phyloP scores from a whole-genome alignment of 2,888 invertebrate species.

The Drosophila formosana region DNA sequence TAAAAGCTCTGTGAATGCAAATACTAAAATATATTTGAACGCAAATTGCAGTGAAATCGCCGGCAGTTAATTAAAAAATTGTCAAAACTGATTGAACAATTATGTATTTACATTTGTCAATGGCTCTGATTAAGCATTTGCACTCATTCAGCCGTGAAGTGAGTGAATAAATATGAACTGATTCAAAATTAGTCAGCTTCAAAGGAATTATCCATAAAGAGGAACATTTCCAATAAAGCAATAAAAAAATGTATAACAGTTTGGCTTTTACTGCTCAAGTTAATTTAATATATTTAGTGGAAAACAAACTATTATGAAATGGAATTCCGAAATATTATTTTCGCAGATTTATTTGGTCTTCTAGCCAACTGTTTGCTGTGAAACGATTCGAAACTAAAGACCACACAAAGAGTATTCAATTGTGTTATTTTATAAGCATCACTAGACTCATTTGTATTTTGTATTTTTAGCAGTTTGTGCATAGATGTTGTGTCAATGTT shows the following conservation, averaged over 20 bases:
- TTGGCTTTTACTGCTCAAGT: too few species aligned
- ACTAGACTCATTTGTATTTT: slow-evolving; percentile 3
- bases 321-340: too few species aligned
- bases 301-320: too few species aligned
- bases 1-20: neutral
- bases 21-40: neutral
- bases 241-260: too few species aligned
- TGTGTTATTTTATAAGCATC: neutral
- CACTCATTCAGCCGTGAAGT: neutral
- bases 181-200: too few species aligned
- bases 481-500: slow-evolving; percentile 43
- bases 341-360: neutral
- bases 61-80: neutral
- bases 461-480: slow-evolving; percentile 5
- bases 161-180: too few species aligned
- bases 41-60: neutral
- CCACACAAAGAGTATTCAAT: slow-evolving; percentile 16
- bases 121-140: neutral
- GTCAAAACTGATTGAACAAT: neutral
- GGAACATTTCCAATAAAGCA: too few species aligned
- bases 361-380: neutral
- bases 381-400: neutral
- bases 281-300: too few species aligned
- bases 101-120: neutral
- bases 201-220: too few species aligned